Percentiles rank a stretch among this genome's conserved stretches.
phyloP scores from a whole-genome alignment of 2,113 vertebrate genomes.

The Colius striatus region DNA sequence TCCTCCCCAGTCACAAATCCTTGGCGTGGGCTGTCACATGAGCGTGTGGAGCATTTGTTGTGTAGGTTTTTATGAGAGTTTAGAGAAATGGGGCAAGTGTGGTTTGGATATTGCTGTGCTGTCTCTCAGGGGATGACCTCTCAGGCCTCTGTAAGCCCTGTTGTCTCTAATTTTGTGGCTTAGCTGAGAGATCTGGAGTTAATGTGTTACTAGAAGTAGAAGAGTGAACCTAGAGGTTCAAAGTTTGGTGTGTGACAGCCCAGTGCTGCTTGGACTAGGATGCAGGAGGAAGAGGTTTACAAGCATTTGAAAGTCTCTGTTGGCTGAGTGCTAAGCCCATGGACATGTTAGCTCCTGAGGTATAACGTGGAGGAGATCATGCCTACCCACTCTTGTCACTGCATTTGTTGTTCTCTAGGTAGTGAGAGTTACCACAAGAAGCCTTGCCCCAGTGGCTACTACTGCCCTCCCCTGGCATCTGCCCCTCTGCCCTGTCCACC shows the following conservation, averaged over 20 bases:
- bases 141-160: fast-evolving
- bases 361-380: neutral
- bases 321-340: neutral
- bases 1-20: neutral
- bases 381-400: neutral
- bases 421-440: constrained; percentile 75
- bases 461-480: constrained; percentile 79
- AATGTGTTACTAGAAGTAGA: neutral
- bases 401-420: constrained; percentile 68
- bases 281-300: neutral
- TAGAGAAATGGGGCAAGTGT: neutral
- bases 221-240: neutral
- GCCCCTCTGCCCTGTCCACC: constrained; percentile 82
- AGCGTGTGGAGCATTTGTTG: neutral
- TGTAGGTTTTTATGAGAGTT: neutral
- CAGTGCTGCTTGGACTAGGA: neutral
- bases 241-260: neutral
- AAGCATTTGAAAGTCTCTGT: neutral
- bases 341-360: neutral
- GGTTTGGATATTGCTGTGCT: neutral
- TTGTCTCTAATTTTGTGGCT: neutral
- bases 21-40: neutral
- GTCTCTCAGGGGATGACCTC: neutral
- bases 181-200: neutral
- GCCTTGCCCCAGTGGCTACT: constrained; percentile 82